Percentiles rank a stretch among this genome's conserved stretches.
phyloP scores from a whole-genome alignment of 2,113 vertebrate species.

The Carlito syrichta region DNA sequence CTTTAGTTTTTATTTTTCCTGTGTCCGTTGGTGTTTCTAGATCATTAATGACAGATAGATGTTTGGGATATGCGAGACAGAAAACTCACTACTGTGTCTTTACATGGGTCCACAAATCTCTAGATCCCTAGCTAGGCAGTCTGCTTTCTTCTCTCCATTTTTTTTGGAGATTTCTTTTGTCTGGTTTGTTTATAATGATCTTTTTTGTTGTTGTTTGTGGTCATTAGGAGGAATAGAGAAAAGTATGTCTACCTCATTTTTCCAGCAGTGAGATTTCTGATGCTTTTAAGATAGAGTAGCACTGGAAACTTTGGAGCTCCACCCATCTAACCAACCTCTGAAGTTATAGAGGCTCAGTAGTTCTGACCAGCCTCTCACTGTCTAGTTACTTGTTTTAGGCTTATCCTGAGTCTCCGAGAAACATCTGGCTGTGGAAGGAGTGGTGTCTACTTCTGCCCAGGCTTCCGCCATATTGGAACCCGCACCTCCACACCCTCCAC shows the following conservation, averaged over 20 bases:
- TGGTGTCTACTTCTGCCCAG: not conserved
- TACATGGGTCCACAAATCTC: not conserved
- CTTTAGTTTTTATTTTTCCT: not conserved
- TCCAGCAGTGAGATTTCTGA: not conserved
- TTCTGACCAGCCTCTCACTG: not conserved
- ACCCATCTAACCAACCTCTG: not conserved
- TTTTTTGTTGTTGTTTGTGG: not conserved
- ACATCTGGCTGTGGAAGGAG: rapidly evolving
- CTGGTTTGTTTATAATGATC: not conserved
- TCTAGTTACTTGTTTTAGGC: not conserved
- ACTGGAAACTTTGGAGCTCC: not conserved
- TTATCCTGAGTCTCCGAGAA: not conserved
- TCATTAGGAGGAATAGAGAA: not conserved
- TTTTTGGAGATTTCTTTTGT: not conserved
- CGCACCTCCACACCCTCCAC: not conserved
- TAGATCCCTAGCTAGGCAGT: too few species aligned
- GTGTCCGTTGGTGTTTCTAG: not conserved
- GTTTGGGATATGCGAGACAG: not conserved
- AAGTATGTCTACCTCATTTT: not conserved
- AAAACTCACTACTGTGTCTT: not conserved
- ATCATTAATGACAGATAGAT: not conserved
- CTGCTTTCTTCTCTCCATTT: not conserved
- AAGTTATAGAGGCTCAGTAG: not conserved
- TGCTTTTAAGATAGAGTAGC: not conserved
- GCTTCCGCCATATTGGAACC: too few species aligned